phyloP scores from a whole-genome alignment of 2,888 invertebrate species.

The Linnaemya vulpina region DNA sequence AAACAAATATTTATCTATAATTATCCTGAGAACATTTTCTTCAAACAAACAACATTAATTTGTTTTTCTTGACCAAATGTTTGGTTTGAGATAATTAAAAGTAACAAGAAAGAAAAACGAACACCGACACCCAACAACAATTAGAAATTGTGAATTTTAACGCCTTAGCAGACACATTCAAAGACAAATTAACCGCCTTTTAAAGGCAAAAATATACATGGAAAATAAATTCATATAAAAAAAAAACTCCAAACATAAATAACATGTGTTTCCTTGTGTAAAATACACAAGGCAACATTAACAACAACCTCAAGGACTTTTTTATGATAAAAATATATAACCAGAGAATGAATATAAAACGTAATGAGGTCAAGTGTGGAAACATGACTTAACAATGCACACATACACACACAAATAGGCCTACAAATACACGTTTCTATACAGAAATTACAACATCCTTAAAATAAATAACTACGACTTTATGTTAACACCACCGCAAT shows the following conservation, averaged over 20 bases:
- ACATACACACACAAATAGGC: neutral
- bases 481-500: constrained; percentile 40
- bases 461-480: constrained; percentile 13
- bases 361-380: constrained; percentile 67
- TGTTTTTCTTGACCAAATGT: constrained; percentile 63
- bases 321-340: constrained; percentile 4
- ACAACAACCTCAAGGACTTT: constrained; percentile 25
- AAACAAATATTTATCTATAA: constrained; percentile 41
- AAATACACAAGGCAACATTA: constrained; percentile 13
- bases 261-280: constrained; percentile 54
- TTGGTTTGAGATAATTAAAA: constrained; percentile 55
- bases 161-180: constrained; percentile 65
- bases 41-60: constrained; percentile 34
- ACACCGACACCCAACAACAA: constrained; percentile 35
- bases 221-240: constrained; percentile 25
- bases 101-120: constrained; percentile 40
- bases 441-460: constrained; percentile 32
- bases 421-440: neutral
- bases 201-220: constrained; percentile 39
- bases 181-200: constrained; percentile 61
- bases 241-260: constrained; percentile 32
- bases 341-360: constrained; percentile 8
- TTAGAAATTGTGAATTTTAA: constrained; percentile 70
- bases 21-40: constrained; percentile 49
- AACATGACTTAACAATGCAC: constrained; percentile 62